Base-by-base conservation (phyloP, 2,113 vertebrate genomes). In the Oryzias celebensis region DNA sequence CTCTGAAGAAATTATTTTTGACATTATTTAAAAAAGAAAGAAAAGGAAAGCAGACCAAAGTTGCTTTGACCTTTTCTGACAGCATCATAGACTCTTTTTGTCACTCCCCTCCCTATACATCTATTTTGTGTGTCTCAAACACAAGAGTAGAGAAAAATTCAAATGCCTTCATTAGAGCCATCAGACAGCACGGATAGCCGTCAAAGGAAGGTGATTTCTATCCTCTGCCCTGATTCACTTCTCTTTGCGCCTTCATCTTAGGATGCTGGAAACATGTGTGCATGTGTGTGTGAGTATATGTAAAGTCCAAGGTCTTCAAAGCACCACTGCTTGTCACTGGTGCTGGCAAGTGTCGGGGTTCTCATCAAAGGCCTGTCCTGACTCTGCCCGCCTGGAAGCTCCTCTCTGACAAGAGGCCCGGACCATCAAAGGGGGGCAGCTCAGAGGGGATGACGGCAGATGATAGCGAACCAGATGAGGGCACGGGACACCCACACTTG, bases 321-420 rank as follows among this genome's bases (percentile, higher is more conserved):
- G 71, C 60, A 63, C 78, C 52, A 42, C 72, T 56, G 60, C 75
- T 60, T 84, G 82, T 90, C 85, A 90, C 65, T 17, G 7, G 66
- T 64, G 64, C 62, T 54, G 84, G 73, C 75, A 79, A 84, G 74
- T 79, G 81, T 71, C 47, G 57, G 78, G 68, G 71, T 83, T 79
- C 80, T 85, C 78, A 88, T 91, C 87, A 92, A 91, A 91, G 84
- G 52, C 68, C 53, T 83, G 81, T 83, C 88, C 83, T 87, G 44
- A 67, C 71, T 59, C 79, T 75, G 86, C 67, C 78, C 82, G 83
- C 81, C 85, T 89, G 71, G 72, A 82, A 89, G 85, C 79, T 63
- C 58, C 55, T 64, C 65, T 75, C 75, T 87, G 80, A 78, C 85
- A 78, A 71, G 84, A 65, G 52, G 70, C 52, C 65, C 15, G 69